phyloP scores from a whole-genome alignment of 1,140 invertebrate genomes.

The Adelges cooleyi region DNA sequence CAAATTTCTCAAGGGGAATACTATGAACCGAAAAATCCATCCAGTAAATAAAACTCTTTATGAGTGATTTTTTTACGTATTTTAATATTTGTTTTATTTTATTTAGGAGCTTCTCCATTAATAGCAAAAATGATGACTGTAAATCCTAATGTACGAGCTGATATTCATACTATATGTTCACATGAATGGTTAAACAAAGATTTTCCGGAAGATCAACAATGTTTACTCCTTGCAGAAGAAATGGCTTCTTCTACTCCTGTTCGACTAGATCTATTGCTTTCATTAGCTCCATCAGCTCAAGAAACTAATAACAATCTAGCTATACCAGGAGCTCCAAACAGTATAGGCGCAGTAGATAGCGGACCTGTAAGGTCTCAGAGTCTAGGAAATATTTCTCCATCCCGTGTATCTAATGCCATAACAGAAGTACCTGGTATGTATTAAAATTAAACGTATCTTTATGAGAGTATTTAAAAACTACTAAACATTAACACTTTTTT shows the following conservation, averaged over 20 bases:
- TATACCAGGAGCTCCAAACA: not conserved
- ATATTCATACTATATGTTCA: constrained; percentile 84
- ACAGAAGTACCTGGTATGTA: constrained; percentile 36
- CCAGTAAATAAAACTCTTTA: constrained; percentile 37
- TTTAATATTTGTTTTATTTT: constrained; percentile 15
- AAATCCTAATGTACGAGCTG: constrained; percentile 74
- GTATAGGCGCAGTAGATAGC: constrained; percentile 36
- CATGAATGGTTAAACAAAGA: constrained; percentile 91
- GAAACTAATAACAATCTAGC: constrained; percentile 13
- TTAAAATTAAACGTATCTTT: not conserved
- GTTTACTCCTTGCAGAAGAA: constrained; percentile 75
- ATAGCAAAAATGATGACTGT: constrained; percentile 91
- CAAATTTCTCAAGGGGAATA: constrained; percentile 96
- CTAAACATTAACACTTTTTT: too few relatives aligned
- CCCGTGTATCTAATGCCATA: constrained; percentile 35
- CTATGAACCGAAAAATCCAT: constrained; percentile 89
- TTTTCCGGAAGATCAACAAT: constrained; percentile 56
- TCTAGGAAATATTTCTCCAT: constrained; percentile 45
- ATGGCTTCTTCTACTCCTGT: constrained; percentile 81
- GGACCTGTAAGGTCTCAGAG: constrained; percentile 51
- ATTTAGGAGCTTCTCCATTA: constrained; percentile 77
- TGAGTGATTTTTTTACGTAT: too few relatives aligned
- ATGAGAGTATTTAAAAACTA: too few relatives aligned
- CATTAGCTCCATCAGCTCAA: constrained; percentile 56
- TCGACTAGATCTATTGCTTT: constrained; percentile 72